phyloP scores from a whole-genome alignment of 1,140 invertebrate genomes.

The Metopolophium dirhodum region DNA sequence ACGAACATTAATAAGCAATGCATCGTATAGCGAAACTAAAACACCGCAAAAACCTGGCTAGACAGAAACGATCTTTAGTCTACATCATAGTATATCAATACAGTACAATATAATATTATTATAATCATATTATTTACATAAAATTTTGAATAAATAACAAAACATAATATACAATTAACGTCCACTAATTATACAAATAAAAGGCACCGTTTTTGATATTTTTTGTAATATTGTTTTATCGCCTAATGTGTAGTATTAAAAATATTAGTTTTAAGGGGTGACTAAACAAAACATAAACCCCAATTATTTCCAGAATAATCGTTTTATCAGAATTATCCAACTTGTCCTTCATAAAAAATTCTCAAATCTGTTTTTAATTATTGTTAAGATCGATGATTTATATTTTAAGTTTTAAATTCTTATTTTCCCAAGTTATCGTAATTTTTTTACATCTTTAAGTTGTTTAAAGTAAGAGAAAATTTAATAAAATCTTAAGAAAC shows the following conservation, averaged over 20 bases:
- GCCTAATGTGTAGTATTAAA: background rate
- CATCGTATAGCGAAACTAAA: background rate
- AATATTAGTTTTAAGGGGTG: background rate
- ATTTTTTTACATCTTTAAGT: slow-evolving; percentile 32
- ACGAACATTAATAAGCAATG: background rate
- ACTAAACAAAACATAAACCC: background rate
- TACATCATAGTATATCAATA: background rate
- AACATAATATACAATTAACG: background rate
- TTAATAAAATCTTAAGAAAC: slow-evolving; percentile 24
- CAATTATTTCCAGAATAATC: background rate
- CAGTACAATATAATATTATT: background rate
- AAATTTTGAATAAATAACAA: background rate
- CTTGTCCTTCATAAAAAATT: background rate
- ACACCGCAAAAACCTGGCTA: background rate
- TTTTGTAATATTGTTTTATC: background rate
- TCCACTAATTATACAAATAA: background rate
- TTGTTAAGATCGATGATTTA: background rate
- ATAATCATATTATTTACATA: background rate
- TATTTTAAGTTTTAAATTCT: slow-evolving; percentile 11
- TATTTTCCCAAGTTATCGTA: background rate
- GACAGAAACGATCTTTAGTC: background rate
- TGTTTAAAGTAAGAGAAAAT: background rate
- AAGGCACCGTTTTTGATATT: background rate
- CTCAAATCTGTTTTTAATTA: slow-evolving; percentile 2
- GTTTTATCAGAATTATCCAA: background rate